Base-by-base conservation (phyloP, 2,113 vertebrate species). In the Phalacrocorax aristotelis region DNA sequence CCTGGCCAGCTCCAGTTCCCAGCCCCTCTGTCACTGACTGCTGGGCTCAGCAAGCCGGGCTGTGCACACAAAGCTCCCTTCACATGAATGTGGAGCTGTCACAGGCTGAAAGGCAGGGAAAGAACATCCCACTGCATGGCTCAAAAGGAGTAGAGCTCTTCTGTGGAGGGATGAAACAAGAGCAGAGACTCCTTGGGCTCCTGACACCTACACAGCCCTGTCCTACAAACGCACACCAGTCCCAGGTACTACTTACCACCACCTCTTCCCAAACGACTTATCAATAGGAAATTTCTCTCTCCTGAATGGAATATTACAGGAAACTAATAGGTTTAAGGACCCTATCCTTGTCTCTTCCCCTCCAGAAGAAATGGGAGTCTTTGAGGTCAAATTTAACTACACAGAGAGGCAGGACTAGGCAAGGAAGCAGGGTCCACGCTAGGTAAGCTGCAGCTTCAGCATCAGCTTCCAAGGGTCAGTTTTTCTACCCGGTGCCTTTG, bases 71-170 rank as follows among this genome's bases (percentile, higher is more conserved):
- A 9, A 49, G 18, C 34, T 16, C 72, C 64, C 29, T 15, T 4
- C 1, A 44, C 36, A 3, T 0, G 4, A 58, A 25, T 3, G 2
- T 4, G 34, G 46, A 7, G 29, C 1, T 22, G 52, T 26, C 52
- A 52, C 44, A 64, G 62, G 44, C 44, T 32, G 54, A 38, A 11
- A 58, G 83, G 51, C 70, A 42, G 40, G 69, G 68, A 48, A 40
- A 26, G n/a, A 51, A 21, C 51, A 44, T 18, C 49, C 11, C 26
- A 1, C 20, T 2, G 9, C 55, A n/a, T 0, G 1, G 57, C 42
- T 42, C 40, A 40, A 11, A 13, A 17, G 27, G 38, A 38, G 11
- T n/a, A 23, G 42, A 57, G 71, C 72, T 87, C 72, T 15, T 36
- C 61, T 25, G 25, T 8, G 1, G 57, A 16, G 17, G 26, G 32